A percentile compares a stretch with the other conserved stretches of the same genome.
Evolutionary conservation across 2,888 invertebrate species (phyloP).

Genomic region (Piscicola geometra): DNA sequence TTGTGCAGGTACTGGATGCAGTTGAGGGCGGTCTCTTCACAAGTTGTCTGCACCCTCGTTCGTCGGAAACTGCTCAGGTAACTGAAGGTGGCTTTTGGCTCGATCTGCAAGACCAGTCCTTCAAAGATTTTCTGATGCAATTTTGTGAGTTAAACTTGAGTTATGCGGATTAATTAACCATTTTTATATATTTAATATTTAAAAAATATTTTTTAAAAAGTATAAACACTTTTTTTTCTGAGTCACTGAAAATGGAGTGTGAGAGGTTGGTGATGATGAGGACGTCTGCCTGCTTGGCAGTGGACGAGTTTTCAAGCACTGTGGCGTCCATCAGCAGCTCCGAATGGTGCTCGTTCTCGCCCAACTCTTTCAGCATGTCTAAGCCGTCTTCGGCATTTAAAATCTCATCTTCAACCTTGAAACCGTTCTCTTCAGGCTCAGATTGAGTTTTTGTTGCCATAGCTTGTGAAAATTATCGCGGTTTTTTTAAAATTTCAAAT

Average conservation of each 20-base stretch:
- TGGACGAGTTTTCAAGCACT: background rate
- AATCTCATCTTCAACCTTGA: background rate
- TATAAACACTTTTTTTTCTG: constrained; percentile 30
- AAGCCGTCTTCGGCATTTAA: background rate
- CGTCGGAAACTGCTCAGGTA: constrained; percentile 92
- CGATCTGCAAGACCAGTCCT: constrained; percentile 75
- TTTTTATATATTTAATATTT: no score
- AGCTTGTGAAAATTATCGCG: no score
- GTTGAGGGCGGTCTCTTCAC: constrained; percentile 76
- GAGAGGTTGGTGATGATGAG: constrained; percentile 32
- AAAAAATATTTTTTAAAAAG: no score
- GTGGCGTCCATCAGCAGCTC: constrained; percentile 27
- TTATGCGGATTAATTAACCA: no score
- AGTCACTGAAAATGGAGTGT: background rate
- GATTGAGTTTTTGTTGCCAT: no score
- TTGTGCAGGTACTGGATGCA: constrained; percentile 85
- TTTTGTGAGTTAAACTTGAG: background rate
- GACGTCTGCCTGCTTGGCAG: constrained; percentile 12
- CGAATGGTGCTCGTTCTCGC: background rate
- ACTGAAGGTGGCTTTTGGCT: constrained; percentile 78
- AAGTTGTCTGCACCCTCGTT: constrained; percentile 81
- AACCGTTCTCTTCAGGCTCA: background rate
- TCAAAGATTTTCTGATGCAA: constrained; percentile 67
- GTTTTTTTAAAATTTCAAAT: no score
- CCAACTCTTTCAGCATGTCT: background rate